These are phyloP conservation scores for Todiramphus saurophagus DNA, from an alignment of 2,113 vertebrate genomes.

Conservation along the genomic window DNA sequence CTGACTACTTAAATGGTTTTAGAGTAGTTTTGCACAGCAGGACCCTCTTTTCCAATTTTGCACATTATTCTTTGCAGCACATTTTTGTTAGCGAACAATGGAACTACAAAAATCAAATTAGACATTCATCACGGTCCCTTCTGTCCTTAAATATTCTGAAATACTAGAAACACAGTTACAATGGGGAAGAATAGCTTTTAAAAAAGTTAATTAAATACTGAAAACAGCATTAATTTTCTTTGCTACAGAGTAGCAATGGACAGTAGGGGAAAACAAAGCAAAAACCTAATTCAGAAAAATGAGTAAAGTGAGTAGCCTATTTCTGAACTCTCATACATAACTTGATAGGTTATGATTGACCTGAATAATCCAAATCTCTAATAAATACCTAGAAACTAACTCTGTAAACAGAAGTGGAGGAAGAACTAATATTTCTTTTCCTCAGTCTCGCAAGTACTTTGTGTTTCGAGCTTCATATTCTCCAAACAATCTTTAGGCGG, in stretches of 20 bases:
- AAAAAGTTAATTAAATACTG: slow-evolving; percentile 17
- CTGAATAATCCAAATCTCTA: neutral
- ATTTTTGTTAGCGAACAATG: slow-evolving; percentile 45
- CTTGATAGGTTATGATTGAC: neutral
- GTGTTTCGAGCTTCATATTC: neutral
- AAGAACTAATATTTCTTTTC: neutral
- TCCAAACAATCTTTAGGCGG: neutral
- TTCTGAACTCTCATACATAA: slow-evolving; percentile 27
- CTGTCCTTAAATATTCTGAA: slow-evolving; percentile 26
- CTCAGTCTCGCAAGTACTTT: neutral
- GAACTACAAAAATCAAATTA: slow-evolving; percentile 23
- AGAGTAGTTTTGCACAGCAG: slow-evolving; percentile 36
- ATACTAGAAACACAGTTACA: slow-evolving; percentile 1
- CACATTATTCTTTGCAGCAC: slow-evolving; percentile 8
- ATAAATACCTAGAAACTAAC: neutral
- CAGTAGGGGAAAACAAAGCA: neutral
- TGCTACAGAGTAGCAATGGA: neutral
- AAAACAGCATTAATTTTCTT: slow-evolving; percentile 10
- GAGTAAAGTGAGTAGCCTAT: neutral
- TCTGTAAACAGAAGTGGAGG: neutral
- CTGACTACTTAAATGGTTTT: slow-evolving; percentile 10
- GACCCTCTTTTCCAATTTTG: slow-evolving; percentile 31
- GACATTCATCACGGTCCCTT: neutral
- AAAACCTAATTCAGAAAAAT: slow-evolving; percentile 17
- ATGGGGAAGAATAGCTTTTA: slow-evolving; percentile 24